These are phyloP conservation scores for Hystrix cristata DNA, from an alignment of 2,113 vertebrate genomes.

Conservation along the genomic window DNA sequence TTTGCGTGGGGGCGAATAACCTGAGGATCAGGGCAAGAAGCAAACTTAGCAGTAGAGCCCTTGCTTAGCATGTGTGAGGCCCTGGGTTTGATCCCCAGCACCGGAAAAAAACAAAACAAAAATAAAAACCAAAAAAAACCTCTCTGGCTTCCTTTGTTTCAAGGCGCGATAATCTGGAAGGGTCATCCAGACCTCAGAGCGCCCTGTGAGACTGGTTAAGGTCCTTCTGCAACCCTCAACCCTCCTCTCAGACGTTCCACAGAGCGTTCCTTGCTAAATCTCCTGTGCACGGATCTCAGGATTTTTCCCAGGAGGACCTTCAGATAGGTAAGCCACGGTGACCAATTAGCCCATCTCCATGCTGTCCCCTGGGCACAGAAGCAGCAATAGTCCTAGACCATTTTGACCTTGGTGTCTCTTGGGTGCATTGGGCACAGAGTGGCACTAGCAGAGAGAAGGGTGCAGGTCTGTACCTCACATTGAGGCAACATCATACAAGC, in stretches of 20 bases:
- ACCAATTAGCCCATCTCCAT: not conserved
- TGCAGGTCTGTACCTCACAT: accelerated
- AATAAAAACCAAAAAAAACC: no score
- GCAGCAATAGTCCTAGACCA: not conserved
- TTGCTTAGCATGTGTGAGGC: not conserved
- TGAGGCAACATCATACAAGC: not conserved
- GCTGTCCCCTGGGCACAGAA: not conserved
- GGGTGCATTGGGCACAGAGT: not conserved
- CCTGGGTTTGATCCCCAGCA: not conserved
- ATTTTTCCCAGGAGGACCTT: not conserved
- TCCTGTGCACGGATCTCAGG: not conserved
- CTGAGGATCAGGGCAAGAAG: not conserved
- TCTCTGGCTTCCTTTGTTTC: not conserved
- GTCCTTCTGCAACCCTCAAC: not conserved
- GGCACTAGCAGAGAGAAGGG: not conserved
- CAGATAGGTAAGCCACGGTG: not conserved
- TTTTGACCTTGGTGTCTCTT: not conserved
- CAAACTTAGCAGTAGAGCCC: not conserved
- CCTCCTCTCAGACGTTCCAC: not conserved
- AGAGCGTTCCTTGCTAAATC: not conserved
- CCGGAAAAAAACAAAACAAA: not conserved
- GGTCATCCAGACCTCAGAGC: not conserved
- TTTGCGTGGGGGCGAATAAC: not conserved
- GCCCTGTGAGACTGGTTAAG: not conserved
- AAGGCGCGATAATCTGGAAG: not conserved